Percentiles rank a stretch among this genome's conserved stretches.
Conservation (phyloP, 2,113 vertebrate genomes). For the Thalassarche chlororhynchos region DNA sequence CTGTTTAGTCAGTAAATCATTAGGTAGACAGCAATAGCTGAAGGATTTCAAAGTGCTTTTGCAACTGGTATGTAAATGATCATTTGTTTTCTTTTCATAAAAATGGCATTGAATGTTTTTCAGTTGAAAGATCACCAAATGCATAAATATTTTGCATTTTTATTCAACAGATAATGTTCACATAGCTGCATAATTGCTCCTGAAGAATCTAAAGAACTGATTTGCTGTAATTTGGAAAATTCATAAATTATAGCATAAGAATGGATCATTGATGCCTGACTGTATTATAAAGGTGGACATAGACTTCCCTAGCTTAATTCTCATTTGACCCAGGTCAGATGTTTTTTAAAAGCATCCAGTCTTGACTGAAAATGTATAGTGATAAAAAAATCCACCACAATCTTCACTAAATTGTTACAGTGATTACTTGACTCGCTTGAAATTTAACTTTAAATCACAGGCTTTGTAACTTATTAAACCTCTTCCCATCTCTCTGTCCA, state of each 20-base stretch:
- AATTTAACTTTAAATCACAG: neutral
- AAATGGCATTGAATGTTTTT: neutral
- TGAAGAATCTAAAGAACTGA: neutral
- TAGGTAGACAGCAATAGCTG: neutral
- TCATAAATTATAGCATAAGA: neutral
- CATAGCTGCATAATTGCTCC: neutral
- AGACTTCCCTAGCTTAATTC: neutral
- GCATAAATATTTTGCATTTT: slow-evolving; percentile 14
- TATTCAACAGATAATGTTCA: neutral
- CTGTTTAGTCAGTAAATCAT: neutral
- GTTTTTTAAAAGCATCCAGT: neutral
- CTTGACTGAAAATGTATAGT: neutral
- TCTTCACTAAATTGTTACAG: neutral
- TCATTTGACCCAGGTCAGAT: neutral
- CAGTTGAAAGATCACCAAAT: neutral
- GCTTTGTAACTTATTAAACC: neutral
- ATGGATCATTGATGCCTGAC: neutral
- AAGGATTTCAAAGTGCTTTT: neutral
- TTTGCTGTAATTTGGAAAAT: neutral
- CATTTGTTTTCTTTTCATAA: neutral
- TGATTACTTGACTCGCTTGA: neutral
- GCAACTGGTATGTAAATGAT: neutral
- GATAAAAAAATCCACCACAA: neutral
- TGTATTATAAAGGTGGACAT: neutral
- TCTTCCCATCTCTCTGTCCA: neutral